These are phyloP conservation scores for Cololabis saira DNA, from an alignment of 2,113 vertebrate species.

Conservation along the genomic window DNA sequence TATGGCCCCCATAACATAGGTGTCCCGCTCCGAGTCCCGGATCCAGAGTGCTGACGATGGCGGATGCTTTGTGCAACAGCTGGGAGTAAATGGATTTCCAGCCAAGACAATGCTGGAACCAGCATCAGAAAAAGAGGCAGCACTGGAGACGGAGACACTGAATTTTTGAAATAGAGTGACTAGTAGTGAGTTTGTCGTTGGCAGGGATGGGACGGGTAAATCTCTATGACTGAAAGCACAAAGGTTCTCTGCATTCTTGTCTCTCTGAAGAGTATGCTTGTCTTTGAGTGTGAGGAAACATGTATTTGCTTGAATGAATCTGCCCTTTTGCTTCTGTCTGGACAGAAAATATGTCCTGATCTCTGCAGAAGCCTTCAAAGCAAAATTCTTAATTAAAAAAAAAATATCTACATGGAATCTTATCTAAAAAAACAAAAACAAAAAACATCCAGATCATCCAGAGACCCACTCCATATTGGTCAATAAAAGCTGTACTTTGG, in stretches of 20 bases:
- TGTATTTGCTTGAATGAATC: slow-evolving; percentile 39
- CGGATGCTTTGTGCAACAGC: slow-evolving; percentile 36
- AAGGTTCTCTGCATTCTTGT: slow-evolving; percentile 18
- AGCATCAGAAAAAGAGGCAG: slow-evolving; percentile 20
- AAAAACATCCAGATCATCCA: neutral
- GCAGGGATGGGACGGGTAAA: slow-evolving; percentile 43
- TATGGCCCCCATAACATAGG: slow-evolving; percentile 53
- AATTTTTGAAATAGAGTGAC: slow-evolving; percentile 29
- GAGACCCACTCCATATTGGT: slow-evolving; percentile 3
- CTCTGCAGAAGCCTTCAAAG: no score
- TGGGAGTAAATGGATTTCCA: slow-evolving; percentile 50
- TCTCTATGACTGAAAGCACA: slow-evolving; percentile 49
- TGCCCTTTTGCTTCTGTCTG: slow-evolving; percentile 16
- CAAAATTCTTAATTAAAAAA: no score
- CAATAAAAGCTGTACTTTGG: slow-evolving; percentile 1
- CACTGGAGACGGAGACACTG: slow-evolving; percentile 31
- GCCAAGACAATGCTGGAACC: slow-evolving; percentile 19
- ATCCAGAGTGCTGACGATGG: slow-evolving; percentile 45
- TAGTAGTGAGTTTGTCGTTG: slow-evolving; percentile 50
- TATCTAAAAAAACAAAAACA: no score
- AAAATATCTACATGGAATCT: no score
- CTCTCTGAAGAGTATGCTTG: slow-evolving; percentile 29
- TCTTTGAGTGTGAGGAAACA: slow-evolving; percentile 37
- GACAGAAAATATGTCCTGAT: no score
- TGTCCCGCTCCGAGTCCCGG: slow-evolving; percentile 16